Base-by-base conservation (phyloP, 2,113 vertebrate genomes). In the Notiomystis cincta region DNA sequence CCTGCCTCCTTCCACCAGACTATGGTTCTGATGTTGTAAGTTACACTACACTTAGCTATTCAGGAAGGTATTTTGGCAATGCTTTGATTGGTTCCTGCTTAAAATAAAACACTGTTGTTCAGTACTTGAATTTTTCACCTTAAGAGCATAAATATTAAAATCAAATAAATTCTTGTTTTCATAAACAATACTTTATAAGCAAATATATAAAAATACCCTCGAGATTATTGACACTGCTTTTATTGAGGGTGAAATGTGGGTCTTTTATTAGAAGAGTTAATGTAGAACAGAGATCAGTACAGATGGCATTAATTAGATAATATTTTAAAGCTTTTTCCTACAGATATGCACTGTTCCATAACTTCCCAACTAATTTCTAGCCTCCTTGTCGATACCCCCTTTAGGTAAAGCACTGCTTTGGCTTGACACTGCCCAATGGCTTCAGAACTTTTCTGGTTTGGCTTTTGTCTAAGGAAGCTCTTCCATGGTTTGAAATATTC, bases 11-110 rank as follows among this genome's bases (percentile, higher is more conserved):
- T 82, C 71, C 66, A 57, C 23, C 24, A 83, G 60, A 24, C 15
- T 57, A 64, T 61, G 35, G 53, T 82, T 61, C 87, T 91, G 78
- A 47, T 2, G 2, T 17, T 48, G 47, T 73, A 58, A 33, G 13
- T 76, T 93, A 64, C 44, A 8, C 28, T 53, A 53, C 66, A 58
- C 86, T 96, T 88, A 88, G 75, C 54, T 93, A 54, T 80, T 77
- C 71, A 54, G 79, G 50, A 62, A 83, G 76, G 67, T 77, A 90
- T 96, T 93, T 96, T 92, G 90, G 82, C 88, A 57, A 44, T 57
- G 31, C 56, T 31, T 54, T 44, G 81, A 20, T 50, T 86, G 22
- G 48, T 72, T 90, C 70, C 31, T 73, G 31, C 82, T 92, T 86
- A 83, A 93, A 80, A 62, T 47, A 65, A 85, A 94, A 37, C 57